Percentiles rank a stretch among this genome's conserved stretches.
These are phyloP conservation scores for Meriones unguiculatus DNA, from an alignment of 2,113 vertebrate genomes.

Conservation along the genomic window DNA sequence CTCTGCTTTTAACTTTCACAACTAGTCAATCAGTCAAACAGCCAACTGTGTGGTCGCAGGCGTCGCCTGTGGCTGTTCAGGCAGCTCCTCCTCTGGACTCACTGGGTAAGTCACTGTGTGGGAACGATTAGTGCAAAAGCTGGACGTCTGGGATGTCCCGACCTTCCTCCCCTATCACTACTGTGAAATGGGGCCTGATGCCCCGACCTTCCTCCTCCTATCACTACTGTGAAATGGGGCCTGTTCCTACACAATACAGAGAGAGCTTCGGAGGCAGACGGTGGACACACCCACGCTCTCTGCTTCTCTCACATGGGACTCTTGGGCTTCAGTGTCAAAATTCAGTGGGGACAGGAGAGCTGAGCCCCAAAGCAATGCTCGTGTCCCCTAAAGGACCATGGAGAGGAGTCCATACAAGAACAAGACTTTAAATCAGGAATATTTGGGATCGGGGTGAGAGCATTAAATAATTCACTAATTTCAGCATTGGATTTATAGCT, in stretches of 20 bases:
- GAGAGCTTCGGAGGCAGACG: not conserved
- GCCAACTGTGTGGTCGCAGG: not conserved
- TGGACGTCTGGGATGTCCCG: too few relatives aligned
- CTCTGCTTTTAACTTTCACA: not conserved
- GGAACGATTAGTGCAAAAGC: not conserved
- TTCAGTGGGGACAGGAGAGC: not conserved
- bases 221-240: not conserved
- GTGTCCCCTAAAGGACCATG: too few relatives aligned
- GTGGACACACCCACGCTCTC: not conserved
- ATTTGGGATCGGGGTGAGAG: conserved; percentile 8
- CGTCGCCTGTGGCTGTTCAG: not conserved
- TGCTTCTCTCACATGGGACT: not conserved
- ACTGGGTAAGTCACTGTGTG: not conserved
- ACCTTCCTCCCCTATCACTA: too few relatives aligned
- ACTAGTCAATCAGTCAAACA: not conserved
- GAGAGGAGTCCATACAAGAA: not conserved
- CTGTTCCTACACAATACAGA: not conserved
- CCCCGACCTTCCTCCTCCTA: not conserved
- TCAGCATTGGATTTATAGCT: conserved; percentile 38
- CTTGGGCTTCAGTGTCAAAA: not conserved
- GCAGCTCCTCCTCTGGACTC: not conserved
- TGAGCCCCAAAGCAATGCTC: not conserved
- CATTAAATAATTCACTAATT: conserved; percentile 11
- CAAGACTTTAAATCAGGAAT: conserved; percentile 54
- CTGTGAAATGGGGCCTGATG: not conserved